Evolutionary conservation across 1,140 invertebrate species (phyloP).

Genomic region (Triops cancriformis): DNA sequence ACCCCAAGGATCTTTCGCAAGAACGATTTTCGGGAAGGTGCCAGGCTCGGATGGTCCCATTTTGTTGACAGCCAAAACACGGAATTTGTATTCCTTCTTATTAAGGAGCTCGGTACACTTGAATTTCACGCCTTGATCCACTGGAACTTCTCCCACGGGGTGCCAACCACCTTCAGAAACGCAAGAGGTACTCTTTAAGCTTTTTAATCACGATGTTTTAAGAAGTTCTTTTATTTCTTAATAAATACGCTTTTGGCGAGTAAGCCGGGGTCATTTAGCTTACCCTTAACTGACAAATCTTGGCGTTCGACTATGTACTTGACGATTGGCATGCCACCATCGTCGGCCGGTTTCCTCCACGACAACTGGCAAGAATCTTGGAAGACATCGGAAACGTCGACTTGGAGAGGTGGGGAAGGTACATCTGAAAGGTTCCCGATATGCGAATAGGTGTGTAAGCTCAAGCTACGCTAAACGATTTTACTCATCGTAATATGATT

Average conservation of each 20-base stretch:
- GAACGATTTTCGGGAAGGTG: constrained; percentile 68
- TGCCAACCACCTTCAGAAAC: constrained; percentile 63
- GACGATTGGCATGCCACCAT: constrained; percentile 80
- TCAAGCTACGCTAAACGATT: not conserved
- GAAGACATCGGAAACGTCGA: constrained; percentile 86
- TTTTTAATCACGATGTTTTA: not conserved
- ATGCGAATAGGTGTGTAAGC: constrained; percentile 14
- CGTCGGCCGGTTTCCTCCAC: constrained; percentile 86
- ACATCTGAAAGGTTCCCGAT: constrained; percentile 51
- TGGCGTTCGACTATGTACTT: constrained; percentile 93
- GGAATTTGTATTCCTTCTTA: constrained; percentile 57
- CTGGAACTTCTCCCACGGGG: constrained; percentile 61
- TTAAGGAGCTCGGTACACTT: constrained; percentile 89
- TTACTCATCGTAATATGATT: not conserved
- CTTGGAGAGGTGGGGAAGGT: constrained; percentile 72
- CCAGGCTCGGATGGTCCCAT: constrained; percentile 67
- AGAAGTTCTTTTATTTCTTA: not conserved
- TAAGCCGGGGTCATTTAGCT: constrained; percentile 27
- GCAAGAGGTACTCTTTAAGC: not conserved
- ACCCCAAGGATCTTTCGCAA: constrained; percentile 98
- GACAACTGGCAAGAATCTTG: constrained; percentile 81
- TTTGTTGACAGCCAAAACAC: constrained; percentile 45
- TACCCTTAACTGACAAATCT: constrained; percentile 74
- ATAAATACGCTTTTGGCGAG: not conserved
- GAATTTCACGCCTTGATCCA: constrained; percentile 53